phyloP scores from a whole-genome alignment of 1,140 invertebrate species.

The Drosophila kanapiae region DNA sequence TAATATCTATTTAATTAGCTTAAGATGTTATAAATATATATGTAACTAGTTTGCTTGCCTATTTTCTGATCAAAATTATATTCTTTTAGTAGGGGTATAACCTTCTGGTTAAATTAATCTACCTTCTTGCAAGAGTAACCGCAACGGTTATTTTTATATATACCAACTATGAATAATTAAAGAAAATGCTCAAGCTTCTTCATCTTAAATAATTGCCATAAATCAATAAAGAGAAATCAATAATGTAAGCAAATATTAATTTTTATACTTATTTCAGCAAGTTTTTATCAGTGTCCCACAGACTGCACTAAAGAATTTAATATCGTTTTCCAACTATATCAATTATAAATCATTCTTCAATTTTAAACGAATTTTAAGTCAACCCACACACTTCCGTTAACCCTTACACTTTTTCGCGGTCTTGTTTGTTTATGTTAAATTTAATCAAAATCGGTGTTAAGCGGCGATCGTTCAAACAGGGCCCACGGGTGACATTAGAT shows the following conservation, averaged over 20 bases:
- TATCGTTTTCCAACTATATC: background rate
- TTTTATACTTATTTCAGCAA: background rate
- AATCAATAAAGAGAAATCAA: background rate
- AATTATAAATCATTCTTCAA: background rate
- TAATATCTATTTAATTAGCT: background rate
- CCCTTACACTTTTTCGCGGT: background rate
- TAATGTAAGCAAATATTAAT: background rate
- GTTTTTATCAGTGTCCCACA: background rate
- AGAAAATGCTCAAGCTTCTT: no score
- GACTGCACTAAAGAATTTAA: background rate
- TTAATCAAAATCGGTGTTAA: conserved; percentile 76
- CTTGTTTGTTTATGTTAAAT: conserved; percentile 60
- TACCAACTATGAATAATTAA: no score
- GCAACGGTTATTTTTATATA: no score
- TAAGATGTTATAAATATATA: background rate
- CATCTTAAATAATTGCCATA: background rate
- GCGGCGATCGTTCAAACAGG: conserved; percentile 51
- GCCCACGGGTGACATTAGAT: conserved; percentile 72
- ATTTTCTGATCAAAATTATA: background rate
- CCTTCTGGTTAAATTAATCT: background rate
- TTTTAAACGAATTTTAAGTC: background rate
- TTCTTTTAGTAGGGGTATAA: background rate
- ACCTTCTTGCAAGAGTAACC: background rate
- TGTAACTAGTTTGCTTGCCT: accelerated
- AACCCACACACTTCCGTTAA: background rate